A percentile compares a stretch with the other conserved stretches of the same genome.
These are phyloP conservation scores for Phataginus tetradactyla DNA, from an alignment of 2,797 vertebrate genomes.

Conservation along the genomic window DNA sequence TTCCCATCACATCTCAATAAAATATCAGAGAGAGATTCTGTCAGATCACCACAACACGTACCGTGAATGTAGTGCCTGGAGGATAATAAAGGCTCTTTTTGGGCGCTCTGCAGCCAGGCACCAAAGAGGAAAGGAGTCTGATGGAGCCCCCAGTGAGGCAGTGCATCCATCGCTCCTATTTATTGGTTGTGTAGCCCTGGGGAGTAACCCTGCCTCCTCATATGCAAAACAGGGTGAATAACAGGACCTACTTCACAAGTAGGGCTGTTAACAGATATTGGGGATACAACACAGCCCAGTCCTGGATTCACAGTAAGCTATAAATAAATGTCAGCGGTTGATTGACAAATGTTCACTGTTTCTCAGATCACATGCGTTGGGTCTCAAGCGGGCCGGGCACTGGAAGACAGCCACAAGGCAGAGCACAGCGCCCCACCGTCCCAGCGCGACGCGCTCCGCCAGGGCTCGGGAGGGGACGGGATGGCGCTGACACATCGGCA, in stretches of 20 bases:
- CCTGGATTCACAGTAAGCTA: background rate
- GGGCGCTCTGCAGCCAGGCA: no score
- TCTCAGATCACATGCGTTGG: background rate
- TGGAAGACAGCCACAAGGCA: background rate
- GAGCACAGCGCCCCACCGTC: background rate
- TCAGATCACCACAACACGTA: background rate
- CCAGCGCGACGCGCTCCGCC: background rate
- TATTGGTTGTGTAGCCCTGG: background rate
- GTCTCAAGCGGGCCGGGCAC: background rate
- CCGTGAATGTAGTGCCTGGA: fast-evolving
- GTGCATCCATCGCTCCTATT: background rate
- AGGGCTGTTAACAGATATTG: fast-evolving
- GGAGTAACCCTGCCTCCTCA: background rate
- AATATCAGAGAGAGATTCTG: background rate
- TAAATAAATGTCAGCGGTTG: background rate
- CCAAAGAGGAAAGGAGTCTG: background rate
- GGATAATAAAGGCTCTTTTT: fast-evolving
- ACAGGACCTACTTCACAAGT: background rate
- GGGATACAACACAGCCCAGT: fast-evolving
- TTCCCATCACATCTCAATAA: background rate
- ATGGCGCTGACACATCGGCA: background rate
- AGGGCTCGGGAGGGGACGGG: background rate
- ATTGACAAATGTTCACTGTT: fast-evolving
- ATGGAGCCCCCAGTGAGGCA: background rate
- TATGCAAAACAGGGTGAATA: background rate